Conservation (phyloP, 2,888 invertebrate species). For the Athripsodes cinereus region DNA sequence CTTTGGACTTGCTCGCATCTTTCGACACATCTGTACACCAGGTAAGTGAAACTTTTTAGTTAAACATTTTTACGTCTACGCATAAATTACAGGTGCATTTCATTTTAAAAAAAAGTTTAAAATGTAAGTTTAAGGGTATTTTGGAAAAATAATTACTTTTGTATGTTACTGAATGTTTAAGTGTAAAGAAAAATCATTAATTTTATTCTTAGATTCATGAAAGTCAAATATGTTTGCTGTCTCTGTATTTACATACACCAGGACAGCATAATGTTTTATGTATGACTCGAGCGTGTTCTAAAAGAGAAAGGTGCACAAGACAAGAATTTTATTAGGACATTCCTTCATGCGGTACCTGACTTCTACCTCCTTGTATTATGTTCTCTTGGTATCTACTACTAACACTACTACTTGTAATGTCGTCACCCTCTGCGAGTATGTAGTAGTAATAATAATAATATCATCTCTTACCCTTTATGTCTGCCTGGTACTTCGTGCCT, state of each 20-base stretch:
- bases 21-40: conserved; percentile 70
- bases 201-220: no score
- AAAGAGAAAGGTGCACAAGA: conserved; percentile 19
- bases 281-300: conserved; percentile 16
- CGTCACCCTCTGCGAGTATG: neutral
- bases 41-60: conserved; percentile 38
- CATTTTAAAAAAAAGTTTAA: no score
- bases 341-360: conserved; percentile 16
- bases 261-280: conserved; percentile 20
- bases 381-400: neutral
- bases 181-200: no score
- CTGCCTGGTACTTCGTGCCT: neutral
- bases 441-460: neutral
- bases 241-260: neutral
- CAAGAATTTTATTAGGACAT: conserved; percentile 26
- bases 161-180: no score
- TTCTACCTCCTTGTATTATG: neutral
- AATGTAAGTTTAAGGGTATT: no score
- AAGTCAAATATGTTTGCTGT: no score
- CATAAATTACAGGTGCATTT: neutral
- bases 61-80: neutral
- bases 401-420: neutral
- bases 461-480: conserved; percentile 3
- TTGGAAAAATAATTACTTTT: no score
- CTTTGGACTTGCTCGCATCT: conserved; percentile 52